These are phyloP conservation scores for Ganaspis sp. DNA, from an alignment of 1,140 invertebrate species.

Conservation along the genomic window DNA sequence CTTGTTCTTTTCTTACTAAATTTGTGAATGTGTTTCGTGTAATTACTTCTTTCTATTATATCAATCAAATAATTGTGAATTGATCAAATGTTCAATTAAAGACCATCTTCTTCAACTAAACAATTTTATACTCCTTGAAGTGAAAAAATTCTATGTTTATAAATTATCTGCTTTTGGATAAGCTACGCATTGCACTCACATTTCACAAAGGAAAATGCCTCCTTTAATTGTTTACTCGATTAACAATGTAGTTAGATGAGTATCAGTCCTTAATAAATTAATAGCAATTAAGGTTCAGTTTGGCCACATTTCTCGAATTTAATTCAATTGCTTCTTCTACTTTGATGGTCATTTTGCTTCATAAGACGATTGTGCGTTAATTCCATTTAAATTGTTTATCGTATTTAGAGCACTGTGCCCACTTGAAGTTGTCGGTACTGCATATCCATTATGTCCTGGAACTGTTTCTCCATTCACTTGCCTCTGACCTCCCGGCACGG, in stretches of 20 bases:
- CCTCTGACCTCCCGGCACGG: constrained; percentile 59
- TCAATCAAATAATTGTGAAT: too few relatives aligned
- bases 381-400: constrained; percentile 75
- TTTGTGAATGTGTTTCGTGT: too few relatives aligned
- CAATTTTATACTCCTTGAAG: background rate
- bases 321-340: constrained; percentile 58
- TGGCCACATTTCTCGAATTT: background rate
- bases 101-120: background rate
- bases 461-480: constrained; percentile 70
- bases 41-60: too few relatives aligned
- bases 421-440: constrained; percentile 66
- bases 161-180: background rate
- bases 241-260: background rate
- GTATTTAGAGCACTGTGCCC: constrained; percentile 68
- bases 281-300: background rate
- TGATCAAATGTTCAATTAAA: background rate
- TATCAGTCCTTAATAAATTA: background rate
- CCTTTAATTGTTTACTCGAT: background rate
- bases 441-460: constrained; percentile 74
- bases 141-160: background rate
- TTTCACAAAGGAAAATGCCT: background rate
- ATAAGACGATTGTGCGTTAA: constrained; percentile 71
- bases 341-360: constrained; percentile 75
- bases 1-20: too few relatives aligned
- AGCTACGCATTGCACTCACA: background rate